Conservation (phyloP, 2,797 vertebrate species). For the Chromobotia macracanthus region DNA sequence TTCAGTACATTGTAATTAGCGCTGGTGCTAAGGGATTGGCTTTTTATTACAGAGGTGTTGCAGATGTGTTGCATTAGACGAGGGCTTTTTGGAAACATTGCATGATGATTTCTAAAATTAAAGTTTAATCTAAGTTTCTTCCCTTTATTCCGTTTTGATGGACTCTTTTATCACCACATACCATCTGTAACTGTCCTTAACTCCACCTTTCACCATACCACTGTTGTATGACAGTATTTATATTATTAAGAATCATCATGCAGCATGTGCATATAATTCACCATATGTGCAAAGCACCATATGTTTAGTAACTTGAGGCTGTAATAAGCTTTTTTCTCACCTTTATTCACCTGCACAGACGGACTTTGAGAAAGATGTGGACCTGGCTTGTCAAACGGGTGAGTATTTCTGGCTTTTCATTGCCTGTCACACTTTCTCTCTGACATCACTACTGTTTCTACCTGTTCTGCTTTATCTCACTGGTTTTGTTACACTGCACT, state of each 20-base stretch:
- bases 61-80: constrained; percentile 52
- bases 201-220: constrained; percentile 30
- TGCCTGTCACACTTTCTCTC: not conserved
- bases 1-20: constrained; percentile 39
- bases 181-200: constrained; percentile 10
- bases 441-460: constrained; percentile 2
- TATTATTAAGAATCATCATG: not conserved
- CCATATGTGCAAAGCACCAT: not conserved
- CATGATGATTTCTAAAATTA: constrained; percentile 24
- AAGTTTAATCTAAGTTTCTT: constrained; percentile 21
- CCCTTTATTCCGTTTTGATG: not conserved
- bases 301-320: not conserved
- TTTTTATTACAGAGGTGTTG: constrained; percentile 33
- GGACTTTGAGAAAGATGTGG: constrained; percentile 99
- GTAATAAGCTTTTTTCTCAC: constrained; percentile 58
- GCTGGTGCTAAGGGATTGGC: constrained; percentile 22
- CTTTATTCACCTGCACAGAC: constrained; percentile 82
- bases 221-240: constrained; percentile 4
- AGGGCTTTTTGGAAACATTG: constrained; percentile 23
- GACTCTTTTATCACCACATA: constrained; percentile 19
- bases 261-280: not conserved
- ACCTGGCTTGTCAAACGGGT: constrained; percentile 99
- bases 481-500: constrained; percentile 35
- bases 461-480: not conserved
- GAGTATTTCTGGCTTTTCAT: constrained; percentile 62